phyloP scores from a whole-genome alignment of 2,888 invertebrate genomes.

The Bellardia bayeri region DNA sequence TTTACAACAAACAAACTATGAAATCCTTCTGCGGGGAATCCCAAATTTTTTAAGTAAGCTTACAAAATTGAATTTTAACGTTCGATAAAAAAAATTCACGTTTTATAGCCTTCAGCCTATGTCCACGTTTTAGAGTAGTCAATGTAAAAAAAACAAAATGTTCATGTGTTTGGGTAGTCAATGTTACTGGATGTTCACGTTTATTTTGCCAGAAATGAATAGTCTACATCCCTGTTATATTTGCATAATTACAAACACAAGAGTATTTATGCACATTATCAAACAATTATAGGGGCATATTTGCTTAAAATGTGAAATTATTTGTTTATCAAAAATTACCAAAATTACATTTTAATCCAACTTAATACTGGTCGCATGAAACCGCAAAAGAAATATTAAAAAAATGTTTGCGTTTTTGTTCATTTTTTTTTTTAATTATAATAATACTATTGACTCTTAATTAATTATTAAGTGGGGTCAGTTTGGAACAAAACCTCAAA shows the following conservation, averaged over 20 bases:
- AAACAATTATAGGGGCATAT: constrained; percentile 54
- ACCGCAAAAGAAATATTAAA: constrained; percentile 59
- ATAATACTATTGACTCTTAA: not conserved
- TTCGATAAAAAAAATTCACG: too few species aligned
- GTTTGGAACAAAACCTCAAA: constrained; percentile 19
- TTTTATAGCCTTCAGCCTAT: too few species aligned
- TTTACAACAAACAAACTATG: too few species aligned
- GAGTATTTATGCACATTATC: constrained; percentile 31
- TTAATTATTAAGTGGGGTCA: constrained; percentile 30
- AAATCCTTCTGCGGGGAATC: too few species aligned
- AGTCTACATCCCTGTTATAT: constrained; percentile 38
- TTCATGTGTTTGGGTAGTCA: too few species aligned
- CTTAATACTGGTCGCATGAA: constrained; percentile 55
- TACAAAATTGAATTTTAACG: too few species aligned
- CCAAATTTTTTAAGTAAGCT: too few species aligned
- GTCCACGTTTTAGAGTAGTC: too few species aligned
- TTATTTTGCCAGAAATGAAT: not conserved
- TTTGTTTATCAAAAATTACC: constrained; percentile 59
- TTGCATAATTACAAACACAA: constrained; percentile 37
- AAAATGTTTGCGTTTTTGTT: not conserved
- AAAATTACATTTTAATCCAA: constrained; percentile 64
- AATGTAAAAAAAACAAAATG: too few species aligned
- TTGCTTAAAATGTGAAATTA: constrained; percentile 58
- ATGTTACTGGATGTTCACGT: too few species aligned
- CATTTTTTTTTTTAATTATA: constrained; percentile 5